Percentiles rank a stretch among this genome's conserved stretches.
Evolutionary conservation across 2,113 vertebrate species (phyloP).

Genomic region (Xenopus tropicalis): UCB_Xtro_10.0 CM004452.2:4097501-4098000

Average conservation of each 20-base stretch:
- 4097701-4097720: constrained; percentile 6
- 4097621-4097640: too few species aligned
- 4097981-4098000: constrained; percentile 15
- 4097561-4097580: too few species aligned
- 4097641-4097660: too few species aligned
- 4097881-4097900: constrained; percentile 22
- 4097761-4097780: constrained; percentile 32
- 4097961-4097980: constrained; percentile 13
- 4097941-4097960: neutral
- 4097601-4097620: too few species aligned
- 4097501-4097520: too few species aligned
- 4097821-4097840: constrained; percentile 34
- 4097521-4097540: too few species aligned
- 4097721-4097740: constrained; percentile 14
- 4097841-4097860: constrained; percentile 32
- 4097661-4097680: too few species aligned
- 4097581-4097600: too few species aligned
- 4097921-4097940: neutral
- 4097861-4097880: constrained; percentile 35
- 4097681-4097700: constrained; percentile 1
- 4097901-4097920: constrained; percentile 20
- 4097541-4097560: too few species aligned
- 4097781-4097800: constrained; percentile 34
- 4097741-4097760: constrained; percentile 38
- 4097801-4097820: constrained; percentile 28